These are phyloP conservation scores for Pseudochirops corinnae DNA, from an alignment of 2,797 vertebrate genomes.

Conservation along the genomic window DNA sequence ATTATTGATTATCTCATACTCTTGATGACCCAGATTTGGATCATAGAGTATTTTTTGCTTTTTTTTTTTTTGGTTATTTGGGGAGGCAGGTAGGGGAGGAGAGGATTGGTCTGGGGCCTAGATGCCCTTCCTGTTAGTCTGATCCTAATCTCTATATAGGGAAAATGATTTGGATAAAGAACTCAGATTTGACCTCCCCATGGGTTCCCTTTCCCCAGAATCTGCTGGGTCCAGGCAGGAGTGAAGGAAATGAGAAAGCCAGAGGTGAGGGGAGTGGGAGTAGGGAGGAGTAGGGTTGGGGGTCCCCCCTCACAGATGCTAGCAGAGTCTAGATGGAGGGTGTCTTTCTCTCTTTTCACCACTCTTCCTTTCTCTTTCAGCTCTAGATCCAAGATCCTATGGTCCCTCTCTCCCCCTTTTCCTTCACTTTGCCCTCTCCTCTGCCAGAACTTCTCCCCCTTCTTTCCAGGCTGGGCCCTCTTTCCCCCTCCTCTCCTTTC, in stretches of 20 bases:
- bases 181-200: not conserved
- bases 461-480: conserved; percentile 63
- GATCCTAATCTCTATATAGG: not conserved
- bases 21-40: not conserved
- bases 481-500: conserved; percentile 78
- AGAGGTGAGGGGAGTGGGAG: not conserved
- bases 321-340: not conserved
- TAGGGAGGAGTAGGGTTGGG: not conserved
- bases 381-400: not conserved
- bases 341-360: not conserved
- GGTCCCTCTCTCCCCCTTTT: not conserved
- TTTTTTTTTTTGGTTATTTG: not conserved
- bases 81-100: not conserved
- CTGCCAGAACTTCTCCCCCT: conserved; percentile 65
- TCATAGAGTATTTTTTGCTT: not conserved
- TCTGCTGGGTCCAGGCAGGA: conserved; percentile 43
- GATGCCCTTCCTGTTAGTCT: not conserved
- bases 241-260: not conserved
- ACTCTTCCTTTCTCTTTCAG: not conserved
- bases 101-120: not conserved
- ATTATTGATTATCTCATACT: not conserved
- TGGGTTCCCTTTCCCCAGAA: conserved; percentile 45
- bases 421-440: not conserved
- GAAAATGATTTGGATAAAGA: not conserved
- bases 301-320: not conserved